These are phyloP conservation scores for Leptinotarsa rubiginosa DNA, from an alignment of 2,888 invertebrate genomes.

Conservation along the genomic window DNA sequence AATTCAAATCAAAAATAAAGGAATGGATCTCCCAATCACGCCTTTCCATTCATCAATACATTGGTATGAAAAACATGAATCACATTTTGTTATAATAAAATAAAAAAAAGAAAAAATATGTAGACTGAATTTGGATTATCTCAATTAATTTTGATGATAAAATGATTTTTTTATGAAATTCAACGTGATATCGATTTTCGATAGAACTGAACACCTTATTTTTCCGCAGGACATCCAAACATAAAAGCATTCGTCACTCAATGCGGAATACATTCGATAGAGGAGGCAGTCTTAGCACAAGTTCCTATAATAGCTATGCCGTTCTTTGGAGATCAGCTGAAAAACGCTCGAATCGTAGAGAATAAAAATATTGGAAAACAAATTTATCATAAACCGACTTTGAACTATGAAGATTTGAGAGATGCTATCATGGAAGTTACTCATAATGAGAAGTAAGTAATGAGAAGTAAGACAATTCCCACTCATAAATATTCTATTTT, in stretches of 20 bases:
- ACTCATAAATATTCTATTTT: too few relatives aligned
- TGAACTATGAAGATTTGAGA: conserved; percentile 50
- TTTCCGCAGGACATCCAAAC: conserved; percentile 38
- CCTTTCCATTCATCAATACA: too few relatives aligned
- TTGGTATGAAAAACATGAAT: too few relatives aligned
- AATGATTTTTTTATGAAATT: too few relatives aligned
- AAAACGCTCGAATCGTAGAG: conserved; percentile 36
- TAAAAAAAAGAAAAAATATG: too few relatives aligned
- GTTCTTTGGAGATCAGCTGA: conserved; percentile 60
- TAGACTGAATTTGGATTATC: too few relatives aligned
- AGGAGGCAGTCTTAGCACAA: conserved; percentile 62
- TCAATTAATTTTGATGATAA: too few relatives aligned
- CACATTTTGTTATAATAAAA: too few relatives aligned
- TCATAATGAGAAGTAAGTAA: conserved; percentile 52
- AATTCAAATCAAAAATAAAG: too few relatives aligned
- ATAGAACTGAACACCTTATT: background rate
- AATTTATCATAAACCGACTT: conserved; percentile 44
- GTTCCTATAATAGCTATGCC: conserved; percentile 64
- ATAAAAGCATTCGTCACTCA: conserved; percentile 42
- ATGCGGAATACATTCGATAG: conserved; percentile 61
- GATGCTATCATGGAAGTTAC: conserved; percentile 54
- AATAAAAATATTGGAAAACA: conserved; percentile 46
- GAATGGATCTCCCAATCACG: too few relatives aligned
- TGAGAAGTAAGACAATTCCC: background rate
- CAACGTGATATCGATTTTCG: too few relatives aligned